Evolutionary conservation across 2,113 vertebrate species (phyloP).

Genomic region (Campylorhamphus procurvoides): DNA sequence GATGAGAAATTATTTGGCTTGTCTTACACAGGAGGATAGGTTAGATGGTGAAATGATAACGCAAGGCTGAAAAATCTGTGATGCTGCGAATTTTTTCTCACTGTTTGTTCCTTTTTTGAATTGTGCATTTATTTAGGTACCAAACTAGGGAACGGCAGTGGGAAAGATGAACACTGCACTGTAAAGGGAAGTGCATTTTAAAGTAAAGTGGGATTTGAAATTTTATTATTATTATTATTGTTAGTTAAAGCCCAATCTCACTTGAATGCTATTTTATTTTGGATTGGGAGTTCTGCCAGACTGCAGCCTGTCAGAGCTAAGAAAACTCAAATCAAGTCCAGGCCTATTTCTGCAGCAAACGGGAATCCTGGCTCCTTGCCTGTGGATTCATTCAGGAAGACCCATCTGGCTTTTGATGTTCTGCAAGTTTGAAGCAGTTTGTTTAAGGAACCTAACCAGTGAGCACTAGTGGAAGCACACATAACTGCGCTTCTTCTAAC

Average conservation of each 20-base stretch:
- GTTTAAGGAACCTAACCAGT: slow-evolving; percentile 68
- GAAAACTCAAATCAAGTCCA: slow-evolving; percentile 78
- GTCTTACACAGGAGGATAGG: background rate
- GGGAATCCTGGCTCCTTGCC: slow-evolving; percentile 72
- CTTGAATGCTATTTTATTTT: slow-evolving; percentile 76
- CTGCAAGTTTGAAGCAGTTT: slow-evolving; percentile 71
- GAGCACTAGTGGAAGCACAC: slow-evolving; percentile 45
- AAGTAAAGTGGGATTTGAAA: slow-evolving; percentile 54
- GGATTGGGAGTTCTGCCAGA: slow-evolving; percentile 70
- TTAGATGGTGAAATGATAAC: background rate
- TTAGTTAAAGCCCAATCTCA: slow-evolving; percentile 60
- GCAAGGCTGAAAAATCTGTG: background rate
- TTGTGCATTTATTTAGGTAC: background rate
- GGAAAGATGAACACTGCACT: background rate
- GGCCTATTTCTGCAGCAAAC: slow-evolving; percentile 75
- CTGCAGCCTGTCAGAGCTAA: slow-evolving; percentile 73
- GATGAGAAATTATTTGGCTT: background rate
- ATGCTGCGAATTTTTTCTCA: background rate
- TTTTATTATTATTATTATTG: slow-evolving; percentile 29
- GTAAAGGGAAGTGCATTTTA: background rate
- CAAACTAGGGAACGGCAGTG: background rate
- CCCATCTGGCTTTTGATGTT: slow-evolving; percentile 79
- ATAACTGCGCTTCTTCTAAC: slow-evolving; percentile 21
- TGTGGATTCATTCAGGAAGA: slow-evolving; percentile 69
- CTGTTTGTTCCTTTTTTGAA: background rate